phyloP scores from a whole-genome alignment of 2,113 vertebrate genomes.

The Thermophis baileyi region DNA sequence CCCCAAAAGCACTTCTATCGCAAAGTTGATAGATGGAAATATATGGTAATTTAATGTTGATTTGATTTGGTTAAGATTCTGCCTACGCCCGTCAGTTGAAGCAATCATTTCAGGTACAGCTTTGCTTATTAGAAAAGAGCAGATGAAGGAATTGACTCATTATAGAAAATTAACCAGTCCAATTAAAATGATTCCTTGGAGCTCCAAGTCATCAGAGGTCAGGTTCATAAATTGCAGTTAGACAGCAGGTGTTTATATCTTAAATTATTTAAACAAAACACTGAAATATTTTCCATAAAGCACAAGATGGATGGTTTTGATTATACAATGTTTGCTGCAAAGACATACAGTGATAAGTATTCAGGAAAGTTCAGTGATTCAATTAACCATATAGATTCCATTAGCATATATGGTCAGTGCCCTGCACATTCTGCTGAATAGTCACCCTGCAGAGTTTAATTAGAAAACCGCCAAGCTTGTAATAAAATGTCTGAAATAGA shows the following conservation, averaged over 20 bases:
- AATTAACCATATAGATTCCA: background rate
- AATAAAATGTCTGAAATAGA: conserved; percentile 9
- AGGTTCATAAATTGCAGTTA: background rate
- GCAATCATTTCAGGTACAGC: background rate
- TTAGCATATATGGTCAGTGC: background rate
- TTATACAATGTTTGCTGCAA: conserved; percentile 2
- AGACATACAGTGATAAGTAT: background rate
- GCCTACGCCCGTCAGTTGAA: background rate
- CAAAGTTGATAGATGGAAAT: conserved; percentile 7
- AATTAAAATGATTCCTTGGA: conserved; percentile 24
- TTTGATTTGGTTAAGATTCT: background rate
- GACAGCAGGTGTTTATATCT: conserved; percentile 8
- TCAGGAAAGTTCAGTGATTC: background rate
- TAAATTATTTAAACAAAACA: conserved; percentile 25
- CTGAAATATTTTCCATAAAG: background rate
- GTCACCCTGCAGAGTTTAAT: conserved; percentile 17
- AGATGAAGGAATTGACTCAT: conserved; percentile 20
- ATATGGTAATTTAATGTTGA: conserved; percentile 14
- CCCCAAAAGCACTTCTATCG: background rate
- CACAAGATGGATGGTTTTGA: background rate
- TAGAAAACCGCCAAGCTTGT: conserved; percentile 8
- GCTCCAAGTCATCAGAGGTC: conserved; percentile 10
- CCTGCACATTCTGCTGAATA: conserved; percentile 8
- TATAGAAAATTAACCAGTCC: conserved; percentile 21
- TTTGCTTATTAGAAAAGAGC: conserved; percentile 16